Conservation (phyloP, 2,113 vertebrate genomes). For the Hiodon alosoides region DNA sequence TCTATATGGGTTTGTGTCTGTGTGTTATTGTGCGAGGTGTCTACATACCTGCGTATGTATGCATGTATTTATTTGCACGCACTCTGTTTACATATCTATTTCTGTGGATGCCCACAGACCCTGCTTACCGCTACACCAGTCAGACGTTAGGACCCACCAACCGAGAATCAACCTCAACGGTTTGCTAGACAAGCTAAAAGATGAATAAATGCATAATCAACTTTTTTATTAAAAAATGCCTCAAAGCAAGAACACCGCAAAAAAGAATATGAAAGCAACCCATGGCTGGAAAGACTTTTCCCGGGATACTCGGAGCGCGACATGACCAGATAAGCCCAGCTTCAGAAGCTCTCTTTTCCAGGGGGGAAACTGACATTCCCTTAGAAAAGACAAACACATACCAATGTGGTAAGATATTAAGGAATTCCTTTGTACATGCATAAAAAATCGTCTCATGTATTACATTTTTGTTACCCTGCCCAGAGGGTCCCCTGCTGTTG, state of each 20-base stretch:
- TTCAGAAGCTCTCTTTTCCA: too few species aligned
- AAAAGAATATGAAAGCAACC: not conserved
- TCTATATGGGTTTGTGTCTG: not conserved
- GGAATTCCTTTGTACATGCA: too few species aligned
- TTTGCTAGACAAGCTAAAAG: not conserved
- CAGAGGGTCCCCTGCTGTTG: too few species aligned
- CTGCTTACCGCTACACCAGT: constrained; percentile 28
- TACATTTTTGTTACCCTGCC: too few species aligned
- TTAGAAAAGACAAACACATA: too few species aligned
- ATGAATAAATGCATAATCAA: not conserved
- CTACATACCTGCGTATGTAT: not conserved
- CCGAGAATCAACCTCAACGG: not conserved
- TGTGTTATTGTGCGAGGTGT: not conserved
- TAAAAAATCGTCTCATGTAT: too few species aligned
- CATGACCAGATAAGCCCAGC: too few species aligned
- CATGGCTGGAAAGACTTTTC: not conserved
- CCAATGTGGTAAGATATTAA: too few species aligned
- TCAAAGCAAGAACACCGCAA: not conserved
- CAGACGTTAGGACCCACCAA: constrained; percentile 22
- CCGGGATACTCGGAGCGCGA: too few species aligned
- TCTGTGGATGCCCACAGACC: constrained; percentile 24
- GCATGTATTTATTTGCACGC: not conserved
- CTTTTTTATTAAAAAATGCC: not conserved
- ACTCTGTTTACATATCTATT: constrained; percentile 21
- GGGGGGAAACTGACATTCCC: too few species aligned